phyloP scores from a whole-genome alignment of 2,888 invertebrate genomes.

The Drosophila multiciliata region DNA sequence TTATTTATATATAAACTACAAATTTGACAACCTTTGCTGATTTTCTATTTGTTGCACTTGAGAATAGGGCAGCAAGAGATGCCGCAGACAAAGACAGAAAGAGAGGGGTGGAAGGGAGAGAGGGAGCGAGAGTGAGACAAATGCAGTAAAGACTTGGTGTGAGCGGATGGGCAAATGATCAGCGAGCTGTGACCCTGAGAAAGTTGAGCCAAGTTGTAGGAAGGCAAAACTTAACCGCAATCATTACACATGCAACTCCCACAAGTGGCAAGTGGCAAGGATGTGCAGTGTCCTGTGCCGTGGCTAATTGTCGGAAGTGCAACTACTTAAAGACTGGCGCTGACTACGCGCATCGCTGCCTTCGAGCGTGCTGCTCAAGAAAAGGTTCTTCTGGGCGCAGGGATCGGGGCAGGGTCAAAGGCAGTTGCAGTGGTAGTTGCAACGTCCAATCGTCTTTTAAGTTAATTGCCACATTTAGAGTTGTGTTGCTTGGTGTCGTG shows the following conservation, averaged over 20 bases:
- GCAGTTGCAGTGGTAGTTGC: not conserved
- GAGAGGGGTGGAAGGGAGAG: not conserved
- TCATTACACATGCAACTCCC: constrained; percentile 70
- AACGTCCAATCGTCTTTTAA: constrained; percentile 33
- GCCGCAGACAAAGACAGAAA: not conserved
- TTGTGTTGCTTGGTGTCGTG: constrained; percentile 1
- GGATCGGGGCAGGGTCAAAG: not conserved
- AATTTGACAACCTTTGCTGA: no score
- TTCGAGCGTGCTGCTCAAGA: constrained; percentile 18
- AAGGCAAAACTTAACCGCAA: constrained; percentile 61
- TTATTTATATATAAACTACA: not conserved
- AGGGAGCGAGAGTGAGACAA: no score
- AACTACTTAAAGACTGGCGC: constrained; percentile 62
- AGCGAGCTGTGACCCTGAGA: constrained; percentile 78
- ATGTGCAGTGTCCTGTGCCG: constrained; percentile 37
- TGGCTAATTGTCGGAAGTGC: constrained; percentile 70
- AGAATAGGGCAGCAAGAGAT: not conserved
- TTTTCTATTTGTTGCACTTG: not conserved
- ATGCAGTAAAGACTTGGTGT: not conserved
- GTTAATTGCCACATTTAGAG: constrained; percentile 73
- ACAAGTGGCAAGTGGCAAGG: constrained; percentile 39
- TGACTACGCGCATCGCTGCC: constrained; percentile 62
- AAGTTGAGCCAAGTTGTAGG: constrained; percentile 30
- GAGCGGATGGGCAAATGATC: constrained; percentile 27
- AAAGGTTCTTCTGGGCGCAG: not conserved